Base-by-base conservation (phyloP, 2,113 vertebrate genomes). In the Megalops atlanticus region DNA sequence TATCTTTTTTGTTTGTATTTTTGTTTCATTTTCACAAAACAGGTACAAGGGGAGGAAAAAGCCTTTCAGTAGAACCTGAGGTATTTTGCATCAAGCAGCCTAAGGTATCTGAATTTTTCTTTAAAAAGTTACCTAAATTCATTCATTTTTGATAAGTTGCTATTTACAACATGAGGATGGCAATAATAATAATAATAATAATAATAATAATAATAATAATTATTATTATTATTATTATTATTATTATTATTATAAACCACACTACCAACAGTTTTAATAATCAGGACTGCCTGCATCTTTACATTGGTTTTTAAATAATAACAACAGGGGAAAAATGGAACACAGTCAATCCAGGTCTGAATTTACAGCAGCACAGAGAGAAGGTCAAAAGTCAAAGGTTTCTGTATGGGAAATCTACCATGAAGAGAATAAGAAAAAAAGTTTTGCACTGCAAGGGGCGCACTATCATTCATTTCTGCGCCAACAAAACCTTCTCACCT, bases 31-130 rank as follows among this genome's bases (percentile, higher is more conserved):
- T 92, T 93, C 93, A 94, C 93, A 94, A 94, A 95, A 95, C 92
- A 93, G 92, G 90, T 93, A 94, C 92, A 93, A 91, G 93, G 91
- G 90, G 92, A 91, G 92, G 91, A 92, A 94, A 86, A 94, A 94
- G 93, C 92, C 90, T 94, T 95, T 93, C 91, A 92, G 92, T 92
- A 91, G 91, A 94, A 94, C 93, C 94, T 94, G 94, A 95, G 94
- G 94, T 95, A 95, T 94, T 94, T 94, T 94, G 93, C 93, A 81
- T 95, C 93, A 94, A 95, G 93, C 94, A 94, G 93, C 94, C 94
- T 93, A 94, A 94, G 90, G 92, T 94, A 91, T 93, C 90, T 91
- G 93, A 92, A 94, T 91, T 92, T 94, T 89, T 93, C 91, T 92
- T 64, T 87, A 92, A 93, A 94, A 94, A 93, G 91, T 88, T 89